phyloP scores from a whole-genome alignment of 2,113 vertebrate genomes.

The Cololabis saira region DNA sequence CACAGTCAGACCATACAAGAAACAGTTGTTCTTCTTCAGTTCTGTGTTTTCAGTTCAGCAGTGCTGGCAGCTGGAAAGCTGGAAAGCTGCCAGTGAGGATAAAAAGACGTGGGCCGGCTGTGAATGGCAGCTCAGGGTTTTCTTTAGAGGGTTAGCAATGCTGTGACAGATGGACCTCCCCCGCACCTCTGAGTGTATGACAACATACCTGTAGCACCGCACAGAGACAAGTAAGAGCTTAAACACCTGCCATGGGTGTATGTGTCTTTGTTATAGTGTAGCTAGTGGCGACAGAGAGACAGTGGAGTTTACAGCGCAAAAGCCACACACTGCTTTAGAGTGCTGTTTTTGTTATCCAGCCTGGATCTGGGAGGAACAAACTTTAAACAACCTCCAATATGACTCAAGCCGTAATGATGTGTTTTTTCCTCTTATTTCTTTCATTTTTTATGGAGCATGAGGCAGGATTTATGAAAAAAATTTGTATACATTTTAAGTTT shows the following conservation, averaged over 20 bases:
- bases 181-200: conserved; percentile 60
- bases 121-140: conserved; percentile 68
- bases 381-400: no score
- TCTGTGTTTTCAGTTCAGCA: background rate
- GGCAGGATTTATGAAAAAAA: no score
- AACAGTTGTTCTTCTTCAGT: background rate
- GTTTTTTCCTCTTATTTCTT: no score
- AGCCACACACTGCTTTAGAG: background rate
- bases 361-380: no score
- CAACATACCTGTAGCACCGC: conserved; percentile 59
- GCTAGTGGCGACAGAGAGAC: background rate
- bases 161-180: conserved; percentile 72
- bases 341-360: no score
- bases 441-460: no score
- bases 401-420: no score
- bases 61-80: conserved; percentile 16
- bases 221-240: conserved; percentile 35
- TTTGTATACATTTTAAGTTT: no score
- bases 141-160: conserved; percentile 55
- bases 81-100: conserved; percentile 22
- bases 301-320: background rate
- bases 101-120: conserved; percentile 39
- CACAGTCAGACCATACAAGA: background rate
- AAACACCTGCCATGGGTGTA: conserved; percentile 28
- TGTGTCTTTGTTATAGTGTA: background rate